Evolutionary conservation across 2,888 invertebrate genomes (phyloP).

Genomic region (Sepiola atlantica): DNA sequence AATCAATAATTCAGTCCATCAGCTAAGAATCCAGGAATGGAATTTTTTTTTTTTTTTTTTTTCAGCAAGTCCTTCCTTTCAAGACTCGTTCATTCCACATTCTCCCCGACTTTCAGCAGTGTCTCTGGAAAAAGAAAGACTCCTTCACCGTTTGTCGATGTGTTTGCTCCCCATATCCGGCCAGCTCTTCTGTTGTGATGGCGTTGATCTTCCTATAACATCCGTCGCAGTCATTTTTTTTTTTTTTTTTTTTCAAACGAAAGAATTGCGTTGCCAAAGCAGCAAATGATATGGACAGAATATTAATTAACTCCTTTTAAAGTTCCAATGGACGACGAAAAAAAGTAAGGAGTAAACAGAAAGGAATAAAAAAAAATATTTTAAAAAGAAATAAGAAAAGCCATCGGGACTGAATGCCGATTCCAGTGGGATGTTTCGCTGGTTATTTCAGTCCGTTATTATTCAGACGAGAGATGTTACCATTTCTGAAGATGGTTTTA

Average conservation of each 20-base stretch:
- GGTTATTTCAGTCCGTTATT: background rate
- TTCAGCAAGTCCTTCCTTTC: background rate
- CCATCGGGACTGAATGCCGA: background rate
- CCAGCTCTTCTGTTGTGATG: background rate
- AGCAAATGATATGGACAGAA: background rate
- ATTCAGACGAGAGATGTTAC: background rate
- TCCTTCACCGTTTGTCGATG: background rate
- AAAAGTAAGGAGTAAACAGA: background rate
- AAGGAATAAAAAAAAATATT: too few relatives aligned
- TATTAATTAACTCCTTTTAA: background rate
- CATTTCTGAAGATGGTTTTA: background rate
- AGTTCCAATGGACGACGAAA: background rate
- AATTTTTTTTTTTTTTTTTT: too few relatives aligned
- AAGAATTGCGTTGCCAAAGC: background rate
- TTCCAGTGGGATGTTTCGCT: background rate
- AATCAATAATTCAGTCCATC: background rate
- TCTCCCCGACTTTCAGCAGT: background rate
- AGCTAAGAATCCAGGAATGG: background rate
- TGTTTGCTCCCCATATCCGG: background rate
- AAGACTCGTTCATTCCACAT: background rate
- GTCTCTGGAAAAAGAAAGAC: background rate
- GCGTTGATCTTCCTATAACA: background rate
- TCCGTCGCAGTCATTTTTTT: background rate
- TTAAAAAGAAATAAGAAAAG: too few relatives aligned
- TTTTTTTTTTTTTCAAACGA: background rate